These are phyloP conservation scores for Piaya cayana DNA, from an alignment of 2,113 vertebrate species.

Conservation along the genomic window DNA sequence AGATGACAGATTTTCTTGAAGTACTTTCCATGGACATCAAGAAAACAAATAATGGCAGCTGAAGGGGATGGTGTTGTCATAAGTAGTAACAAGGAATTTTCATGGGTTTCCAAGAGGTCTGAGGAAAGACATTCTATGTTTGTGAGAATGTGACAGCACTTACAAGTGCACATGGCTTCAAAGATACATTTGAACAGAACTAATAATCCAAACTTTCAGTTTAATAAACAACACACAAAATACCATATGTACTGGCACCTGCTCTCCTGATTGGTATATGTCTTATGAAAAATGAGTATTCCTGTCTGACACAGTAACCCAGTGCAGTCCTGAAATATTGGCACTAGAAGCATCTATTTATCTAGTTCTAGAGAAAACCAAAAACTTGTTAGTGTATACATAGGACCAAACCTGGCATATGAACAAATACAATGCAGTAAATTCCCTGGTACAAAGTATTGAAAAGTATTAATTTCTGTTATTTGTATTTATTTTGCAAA, in stretches of 20 bases:
- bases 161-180: neutral
- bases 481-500: neutral
- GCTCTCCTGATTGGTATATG: neutral
- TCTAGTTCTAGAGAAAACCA: neutral
- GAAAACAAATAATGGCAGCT: neutral
- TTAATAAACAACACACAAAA: neutral
- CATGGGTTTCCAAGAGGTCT: neutral
- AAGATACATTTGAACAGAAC: neutral
- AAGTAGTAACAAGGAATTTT: neutral
- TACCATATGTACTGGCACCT: neutral
- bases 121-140: neutral
- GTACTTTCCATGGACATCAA: neutral
- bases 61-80: neutral
- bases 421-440: neutral
- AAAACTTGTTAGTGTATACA: neutral
- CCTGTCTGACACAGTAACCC: neutral
- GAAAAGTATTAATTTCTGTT: neutral
- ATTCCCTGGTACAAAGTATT: neutral
- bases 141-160: neutral
- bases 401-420: neutral
- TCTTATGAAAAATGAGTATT: neutral
- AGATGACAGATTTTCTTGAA: neutral
- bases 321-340: neutral
- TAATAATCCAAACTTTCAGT: neutral
- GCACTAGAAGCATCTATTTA: neutral